Conservation (phyloP, 2,797 vertebrate species). For the Merluccius polli region DNA sequence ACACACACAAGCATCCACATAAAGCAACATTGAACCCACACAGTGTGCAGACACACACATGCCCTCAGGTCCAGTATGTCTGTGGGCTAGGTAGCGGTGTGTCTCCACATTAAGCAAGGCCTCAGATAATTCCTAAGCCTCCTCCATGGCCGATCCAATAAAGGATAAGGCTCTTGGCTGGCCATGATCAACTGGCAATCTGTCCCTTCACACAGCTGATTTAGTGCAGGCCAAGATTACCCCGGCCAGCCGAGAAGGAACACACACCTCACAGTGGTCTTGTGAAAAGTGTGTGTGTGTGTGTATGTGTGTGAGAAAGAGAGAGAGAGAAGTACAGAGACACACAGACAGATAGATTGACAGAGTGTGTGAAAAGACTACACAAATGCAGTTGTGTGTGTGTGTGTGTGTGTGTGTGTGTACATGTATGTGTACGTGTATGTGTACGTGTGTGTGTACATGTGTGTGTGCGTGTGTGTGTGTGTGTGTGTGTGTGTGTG, state of each 20-base stretch:
- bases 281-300: constrained; percentile 5
- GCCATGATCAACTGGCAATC: constrained; percentile 89
- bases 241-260: constrained; percentile 44
- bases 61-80: constrained; percentile 51
- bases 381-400: neutral
- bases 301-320: neutral
- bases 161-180: constrained; percentile 86
- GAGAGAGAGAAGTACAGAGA: neutral
- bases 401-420: neutral
- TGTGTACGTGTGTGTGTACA: neutral
- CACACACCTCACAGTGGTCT: constrained; percentile 30
- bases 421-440: neutral
- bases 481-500: neutral
- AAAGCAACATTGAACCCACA: neutral
- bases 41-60: constrained; percentile 9
- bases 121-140: constrained; percentile 96
- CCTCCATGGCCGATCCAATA: constrained; percentile 93
- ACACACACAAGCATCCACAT: constrained; percentile 20
- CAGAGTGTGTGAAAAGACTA: neutral
- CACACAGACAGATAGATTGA: neutral
- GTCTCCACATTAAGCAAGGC: constrained; percentile 86
- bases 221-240: constrained; percentile 83
- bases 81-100: constrained; percentile 72
- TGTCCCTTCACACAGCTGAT: constrained; percentile 83
- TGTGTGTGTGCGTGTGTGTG: neutral